These are phyloP conservation scores for Neolamprologus caudopunctatus DNA, from an alignment of 2,113 vertebrate genomes.

Conservation along the genomic window DNA sequence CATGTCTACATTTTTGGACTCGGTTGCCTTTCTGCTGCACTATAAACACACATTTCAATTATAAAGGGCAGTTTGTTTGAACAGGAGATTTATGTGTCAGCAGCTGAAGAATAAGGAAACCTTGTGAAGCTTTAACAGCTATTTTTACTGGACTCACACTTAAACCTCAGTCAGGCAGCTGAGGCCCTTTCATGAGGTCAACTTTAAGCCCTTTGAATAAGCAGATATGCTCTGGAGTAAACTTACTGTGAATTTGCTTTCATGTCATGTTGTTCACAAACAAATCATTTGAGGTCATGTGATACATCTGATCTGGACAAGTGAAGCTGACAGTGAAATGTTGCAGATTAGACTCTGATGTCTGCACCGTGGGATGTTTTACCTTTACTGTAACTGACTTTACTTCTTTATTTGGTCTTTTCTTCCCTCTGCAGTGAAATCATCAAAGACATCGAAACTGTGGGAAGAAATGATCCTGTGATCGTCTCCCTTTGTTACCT, in stretches of 20 bases:
- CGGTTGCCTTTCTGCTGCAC: accelerated
- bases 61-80: background rate
- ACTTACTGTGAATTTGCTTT: background rate
- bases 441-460: accelerated
- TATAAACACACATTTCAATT: accelerated
- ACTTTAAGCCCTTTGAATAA: background rate
- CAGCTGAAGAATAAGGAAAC: background rate
- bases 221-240: accelerated
- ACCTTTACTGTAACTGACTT: accelerated
- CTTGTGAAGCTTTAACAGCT: background rate
- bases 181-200: background rate
- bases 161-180: background rate
- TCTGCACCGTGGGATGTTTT: accelerated
- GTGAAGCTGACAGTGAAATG: accelerated
- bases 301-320: background rate
- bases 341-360: background rate
- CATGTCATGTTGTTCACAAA: background rate
- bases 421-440: background rate
- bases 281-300: background rate
- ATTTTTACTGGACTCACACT: background rate
- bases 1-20: accelerated
- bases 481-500: background rate
- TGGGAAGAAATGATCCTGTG: background rate
- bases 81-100: accelerated
- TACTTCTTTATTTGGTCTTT: background rate